Percentiles rank a stretch among this genome's conserved stretches.
Conservation (phyloP, 1,140 invertebrate genomes). For the Drosophila lacertosa region DNA sequence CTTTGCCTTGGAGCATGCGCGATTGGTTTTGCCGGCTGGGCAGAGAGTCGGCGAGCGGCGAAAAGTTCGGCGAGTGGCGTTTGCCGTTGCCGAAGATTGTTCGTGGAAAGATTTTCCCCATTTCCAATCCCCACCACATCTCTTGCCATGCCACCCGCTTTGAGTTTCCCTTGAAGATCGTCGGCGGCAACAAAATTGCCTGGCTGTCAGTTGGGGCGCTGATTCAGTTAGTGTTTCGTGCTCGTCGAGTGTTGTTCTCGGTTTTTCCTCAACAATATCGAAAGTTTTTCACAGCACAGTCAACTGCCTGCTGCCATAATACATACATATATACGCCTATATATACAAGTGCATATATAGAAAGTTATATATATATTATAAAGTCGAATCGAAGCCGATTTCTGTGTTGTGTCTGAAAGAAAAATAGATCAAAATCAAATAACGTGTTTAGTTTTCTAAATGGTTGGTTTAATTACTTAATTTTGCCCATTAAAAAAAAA, state of each 20-base stretch:
- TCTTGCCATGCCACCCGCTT: too few relatives aligned
- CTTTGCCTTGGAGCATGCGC: conserved; percentile 47
- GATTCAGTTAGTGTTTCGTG: conserved; percentile 84
- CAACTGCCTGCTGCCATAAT: conserved; percentile 56
- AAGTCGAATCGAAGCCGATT: conserved; percentile 49
- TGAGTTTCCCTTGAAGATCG: conserved; percentile 45
- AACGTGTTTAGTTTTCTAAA: conserved; percentile 38
- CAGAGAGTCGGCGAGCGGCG: neutral
- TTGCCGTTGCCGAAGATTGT: conserved; percentile 21
- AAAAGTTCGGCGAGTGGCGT: conserved; percentile 36
- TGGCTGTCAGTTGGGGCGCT: conserved; percentile 41
- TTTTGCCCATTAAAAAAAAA: conserved; percentile 11
- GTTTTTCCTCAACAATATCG: conserved; percentile 79
- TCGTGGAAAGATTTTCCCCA: conserved; percentile 18
- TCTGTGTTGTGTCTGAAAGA: conserved; percentile 38
- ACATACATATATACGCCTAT: conserved; percentile 64
- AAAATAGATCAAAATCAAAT: conserved; percentile 42
- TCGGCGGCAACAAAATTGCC: conserved; percentile 17
- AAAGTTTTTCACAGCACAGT: conserved; percentile 78
- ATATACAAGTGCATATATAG: conserved; percentile 59
- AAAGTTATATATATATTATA: conserved; percentile 59
- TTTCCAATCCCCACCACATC: neutral
- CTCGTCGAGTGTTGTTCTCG: conserved; percentile 84
- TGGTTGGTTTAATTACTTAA: conserved; percentile 44
- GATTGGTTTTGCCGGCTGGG: conserved; percentile 34